These are phyloP conservation scores for Sparidentex hasta DNA, from an alignment of 2,797 vertebrate genomes.

Conservation along the genomic window DNA sequence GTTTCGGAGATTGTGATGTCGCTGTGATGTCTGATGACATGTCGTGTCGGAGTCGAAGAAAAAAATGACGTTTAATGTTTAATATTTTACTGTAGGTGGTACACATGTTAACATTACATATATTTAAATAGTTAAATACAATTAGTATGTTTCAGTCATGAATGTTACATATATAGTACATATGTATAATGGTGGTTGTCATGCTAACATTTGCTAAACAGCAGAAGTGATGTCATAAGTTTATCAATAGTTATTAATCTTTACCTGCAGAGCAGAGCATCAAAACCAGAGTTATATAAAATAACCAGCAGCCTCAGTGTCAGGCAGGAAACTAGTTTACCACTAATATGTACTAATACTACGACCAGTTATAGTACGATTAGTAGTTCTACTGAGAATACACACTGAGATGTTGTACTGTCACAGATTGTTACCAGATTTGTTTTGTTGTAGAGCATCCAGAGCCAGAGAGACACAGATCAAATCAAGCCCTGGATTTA, in stretches of 20 bases:
- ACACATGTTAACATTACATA: neutral
- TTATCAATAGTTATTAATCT: neutral
- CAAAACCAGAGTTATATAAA: neutral
- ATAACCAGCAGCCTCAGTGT: neutral
- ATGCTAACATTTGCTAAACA: constrained; percentile 20
- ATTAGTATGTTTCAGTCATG: neutral
- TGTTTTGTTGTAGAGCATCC: neutral
- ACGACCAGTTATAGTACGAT: neutral
- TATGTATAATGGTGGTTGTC: neutral
- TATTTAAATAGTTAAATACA: constrained; percentile 9
- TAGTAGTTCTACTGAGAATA: neutral
- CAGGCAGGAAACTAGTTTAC: neutral
- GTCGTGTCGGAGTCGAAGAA: neutral
- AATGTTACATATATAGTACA: neutral
- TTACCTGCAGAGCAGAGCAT: neutral
- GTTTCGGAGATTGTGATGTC: neutral
- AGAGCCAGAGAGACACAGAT: neutral
- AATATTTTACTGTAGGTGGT: neutral
- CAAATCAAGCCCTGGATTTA: neutral
- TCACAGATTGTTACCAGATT: too few relatives aligned
- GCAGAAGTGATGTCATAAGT: neutral
- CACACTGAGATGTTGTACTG: neutral
- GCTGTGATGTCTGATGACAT: constrained; percentile 14
- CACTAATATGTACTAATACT: neutral
- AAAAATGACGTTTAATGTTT: constrained; percentile 12